Percentiles rank a stretch among this genome's conserved stretches.
Conservation (phyloP, 1,140 invertebrate species). For the Saccostrea cuccullata region DNA sequence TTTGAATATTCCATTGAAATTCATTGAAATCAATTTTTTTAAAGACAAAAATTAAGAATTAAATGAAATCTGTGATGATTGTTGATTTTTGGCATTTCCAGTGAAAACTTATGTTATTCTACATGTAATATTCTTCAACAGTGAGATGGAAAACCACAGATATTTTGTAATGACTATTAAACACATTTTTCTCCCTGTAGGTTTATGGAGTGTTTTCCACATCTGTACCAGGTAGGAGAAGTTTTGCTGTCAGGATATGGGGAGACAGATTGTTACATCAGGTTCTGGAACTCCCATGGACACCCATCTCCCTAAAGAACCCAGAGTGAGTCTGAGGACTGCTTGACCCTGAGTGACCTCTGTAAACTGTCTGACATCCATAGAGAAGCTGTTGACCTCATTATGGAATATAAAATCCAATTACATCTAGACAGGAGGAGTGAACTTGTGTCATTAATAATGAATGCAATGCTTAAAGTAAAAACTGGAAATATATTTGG, state of each 20-base stretch:
- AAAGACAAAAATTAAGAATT: too few species aligned
- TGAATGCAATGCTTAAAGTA: neutral
- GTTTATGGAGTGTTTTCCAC: slow-evolving; percentile 22
- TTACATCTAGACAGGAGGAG: slow-evolving; percentile 36
- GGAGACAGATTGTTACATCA: slow-evolving; percentile 33
- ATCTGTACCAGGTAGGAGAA: slow-evolving; percentile 7
- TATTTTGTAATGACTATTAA: too few species aligned
- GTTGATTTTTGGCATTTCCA: too few species aligned
- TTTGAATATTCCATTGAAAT: too few species aligned
- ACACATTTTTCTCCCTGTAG: neutral
- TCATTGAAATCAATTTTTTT: too few species aligned
- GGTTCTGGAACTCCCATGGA: slow-evolving; percentile 64
- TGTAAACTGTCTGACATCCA: too few species aligned
- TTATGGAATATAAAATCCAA: slow-evolving; percentile 50
- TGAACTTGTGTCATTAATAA: neutral
- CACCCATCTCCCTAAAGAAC: slow-evolving; percentile 66
- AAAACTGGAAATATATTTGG: neutral
- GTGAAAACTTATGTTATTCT: too few species aligned
- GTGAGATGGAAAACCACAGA: too few species aligned
- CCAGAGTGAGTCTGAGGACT: slow-evolving; percentile 52
- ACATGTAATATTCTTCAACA: too few species aligned
- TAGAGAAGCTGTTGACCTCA: neutral
- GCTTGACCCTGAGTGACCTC: slow-evolving; percentile 11
- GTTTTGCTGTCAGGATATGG: neutral
- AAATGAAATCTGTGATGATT: too few species aligned